Base-by-base conservation (phyloP, 2,797 vertebrate genomes). In the Falco peregrinus region DNA sequence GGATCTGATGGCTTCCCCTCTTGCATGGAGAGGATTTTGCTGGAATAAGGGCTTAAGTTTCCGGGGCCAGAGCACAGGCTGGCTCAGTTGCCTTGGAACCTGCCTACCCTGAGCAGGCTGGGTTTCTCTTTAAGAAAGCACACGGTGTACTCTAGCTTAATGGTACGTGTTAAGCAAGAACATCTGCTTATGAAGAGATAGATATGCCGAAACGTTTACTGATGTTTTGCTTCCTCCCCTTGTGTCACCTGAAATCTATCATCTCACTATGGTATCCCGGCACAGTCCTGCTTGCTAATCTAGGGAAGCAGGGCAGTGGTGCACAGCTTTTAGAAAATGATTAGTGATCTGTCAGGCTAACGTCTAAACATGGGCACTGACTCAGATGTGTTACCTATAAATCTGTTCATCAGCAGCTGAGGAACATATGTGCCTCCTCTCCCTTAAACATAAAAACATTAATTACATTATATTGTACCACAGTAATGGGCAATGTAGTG, bases 401-500 rank as follows among this genome's bases (percentile, higher is more conserved):
- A 97, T 97, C 94, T 97, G 96, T 56, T 96, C 96, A 90, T 97
- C 96, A 90, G 86, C 95, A 85, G 91, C 95, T 84, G 90, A 89
- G 91, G 89, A 97, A 94, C 97, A 97, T 97, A 97, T 97, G 97
- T 96, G 95, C 95, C 77, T 94, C 78, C 89, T 97, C 94, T 97
- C 90, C 86, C 92, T 97, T 96, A 95, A 96, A 96, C 96, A 97
- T 95, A 96, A 97, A 97, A 96, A 90, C 97, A 97, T 97, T 97
- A 97, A 97, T 97, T 97, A 97, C 76, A 41, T 92, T 96, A 82
- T 88, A 96, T 94, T 94, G 92, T 96, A 94, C 86, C 92, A 80
- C 18, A 67, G 94, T 92, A 96, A 97, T 69, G 94, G 95, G 95
- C 89, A 91, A 56, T 21, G 3, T 1, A 48, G 95, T 89, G 94